These are phyloP conservation scores for Blennius ocellaris DNA, from an alignment of 2,113 vertebrate genomes.

Conservation along the genomic window DNA sequence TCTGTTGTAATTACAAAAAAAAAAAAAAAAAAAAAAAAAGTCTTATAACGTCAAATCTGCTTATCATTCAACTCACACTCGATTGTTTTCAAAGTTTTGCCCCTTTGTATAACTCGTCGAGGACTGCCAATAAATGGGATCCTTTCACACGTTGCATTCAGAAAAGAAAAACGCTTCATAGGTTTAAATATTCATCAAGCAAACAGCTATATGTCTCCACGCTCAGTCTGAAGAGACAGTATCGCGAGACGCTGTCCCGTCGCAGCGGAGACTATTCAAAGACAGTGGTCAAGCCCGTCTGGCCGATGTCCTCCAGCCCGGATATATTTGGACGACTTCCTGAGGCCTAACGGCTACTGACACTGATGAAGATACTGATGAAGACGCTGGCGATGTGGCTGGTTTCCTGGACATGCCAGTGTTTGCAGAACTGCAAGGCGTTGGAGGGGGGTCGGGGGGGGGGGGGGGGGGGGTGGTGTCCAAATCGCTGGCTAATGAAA, in stretches of 20 bases:
- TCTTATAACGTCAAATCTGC: slow-evolving; percentile 36
- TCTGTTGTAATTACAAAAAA: slow-evolving; percentile 42
- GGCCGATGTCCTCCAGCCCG: slow-evolving; percentile 35
- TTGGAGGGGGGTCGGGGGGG: background rate
- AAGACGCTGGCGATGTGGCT: slow-evolving; percentile 45
- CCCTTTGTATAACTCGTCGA: slow-evolving; percentile 1
- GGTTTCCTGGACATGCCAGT: slow-evolving; percentile 45
- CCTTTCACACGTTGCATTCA: background rate
- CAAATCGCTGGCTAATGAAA: slow-evolving; percentile 71
- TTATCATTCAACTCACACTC: slow-evolving; percentile 10
- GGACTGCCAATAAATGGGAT: slow-evolving; percentile 9
- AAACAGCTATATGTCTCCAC: background rate
- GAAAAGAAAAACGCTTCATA: slow-evolving; percentile 1
- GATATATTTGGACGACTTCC: slow-evolving; percentile 63
- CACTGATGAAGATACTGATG: slow-evolving; percentile 24
- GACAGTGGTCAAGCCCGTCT: slow-evolving; percentile 33
- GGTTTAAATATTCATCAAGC: slow-evolving; percentile 29
- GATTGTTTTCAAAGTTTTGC: background rate
- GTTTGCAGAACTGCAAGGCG: slow-evolving; percentile 23
- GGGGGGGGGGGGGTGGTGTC: no score
- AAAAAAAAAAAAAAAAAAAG: background rate
- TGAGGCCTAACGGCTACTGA: slow-evolving; percentile 47
- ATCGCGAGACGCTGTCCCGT: slow-evolving; percentile 2
- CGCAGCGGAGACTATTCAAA: slow-evolving; percentile 41
- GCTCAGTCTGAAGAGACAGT: background rate